These are phyloP conservation scores for Erethizon dorsatum DNA, from an alignment of 2,797 vertebrate genomes.

Conservation along the genomic window DNA sequence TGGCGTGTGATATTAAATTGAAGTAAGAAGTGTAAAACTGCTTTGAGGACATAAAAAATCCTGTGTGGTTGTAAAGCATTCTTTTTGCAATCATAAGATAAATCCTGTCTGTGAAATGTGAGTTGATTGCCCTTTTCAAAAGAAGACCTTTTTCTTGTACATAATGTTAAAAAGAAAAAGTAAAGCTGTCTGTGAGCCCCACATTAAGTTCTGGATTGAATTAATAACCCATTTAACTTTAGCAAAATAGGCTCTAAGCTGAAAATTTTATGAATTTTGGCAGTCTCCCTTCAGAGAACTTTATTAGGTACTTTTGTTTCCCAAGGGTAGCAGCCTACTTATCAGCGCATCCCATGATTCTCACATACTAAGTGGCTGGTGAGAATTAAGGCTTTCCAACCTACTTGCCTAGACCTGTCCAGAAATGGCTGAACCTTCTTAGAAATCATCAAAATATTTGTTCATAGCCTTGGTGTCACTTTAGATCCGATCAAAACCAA, in stretches of 20 bases:
- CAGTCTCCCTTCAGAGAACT: neutral
- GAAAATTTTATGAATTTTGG: neutral
- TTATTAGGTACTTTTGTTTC: neutral
- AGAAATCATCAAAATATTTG: neutral
- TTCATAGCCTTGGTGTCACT: neutral
- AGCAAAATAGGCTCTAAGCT: neutral
- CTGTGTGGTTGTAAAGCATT: neutral
- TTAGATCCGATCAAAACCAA: neutral
- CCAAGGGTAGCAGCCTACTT: neutral
- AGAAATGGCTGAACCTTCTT: neutral
- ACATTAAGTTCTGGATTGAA: conserved; percentile 43
- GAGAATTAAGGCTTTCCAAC: neutral
- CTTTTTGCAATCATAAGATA: conserved; percentile 23
- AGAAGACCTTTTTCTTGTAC: neutral
- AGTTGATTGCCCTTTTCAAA: conserved; percentile 44
- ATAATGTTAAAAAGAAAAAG: neutral
- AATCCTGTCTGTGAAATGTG: neutral
- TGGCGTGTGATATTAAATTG: neutral
- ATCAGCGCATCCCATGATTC: neutral
- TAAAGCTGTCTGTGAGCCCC: neutral
- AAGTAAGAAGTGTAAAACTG: conserved; percentile 37
- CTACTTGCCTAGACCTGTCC: neutral
- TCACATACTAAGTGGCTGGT: neutral
- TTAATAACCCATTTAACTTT: neutral
- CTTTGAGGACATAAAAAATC: conserved; percentile 4